Evolutionary conservation across 2,797 vertebrate genomes (phyloP).

Genomic region (Enteromius mattozi): DNA sequence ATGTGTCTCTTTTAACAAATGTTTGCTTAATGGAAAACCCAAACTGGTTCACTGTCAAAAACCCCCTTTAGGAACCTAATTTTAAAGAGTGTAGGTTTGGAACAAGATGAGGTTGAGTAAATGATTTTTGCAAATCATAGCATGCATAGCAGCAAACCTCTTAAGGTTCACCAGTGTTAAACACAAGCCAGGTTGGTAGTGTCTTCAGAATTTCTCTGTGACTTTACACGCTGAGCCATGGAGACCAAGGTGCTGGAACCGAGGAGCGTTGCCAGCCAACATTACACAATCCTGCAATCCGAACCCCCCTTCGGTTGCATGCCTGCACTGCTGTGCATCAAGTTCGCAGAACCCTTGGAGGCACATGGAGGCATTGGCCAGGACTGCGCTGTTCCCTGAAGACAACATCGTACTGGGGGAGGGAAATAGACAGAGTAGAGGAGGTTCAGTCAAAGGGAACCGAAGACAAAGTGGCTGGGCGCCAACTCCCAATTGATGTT

Average conservation of each 20-base stretch:
- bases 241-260: constrained; percentile 54
- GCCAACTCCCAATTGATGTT: constrained; percentile 69
- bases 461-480: constrained; percentile 71
- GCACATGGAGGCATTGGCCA: constrained; percentile 70
- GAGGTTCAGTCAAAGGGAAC: constrained; percentile 53
- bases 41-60: background rate
- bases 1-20: background rate
- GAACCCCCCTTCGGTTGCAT: constrained; percentile 69
- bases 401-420: constrained; percentile 82
- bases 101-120: background rate
- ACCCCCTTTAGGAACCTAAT: background rate
- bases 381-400: constrained; percentile 75
- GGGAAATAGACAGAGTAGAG: constrained; percentile 66
- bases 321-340: constrained; percentile 73
- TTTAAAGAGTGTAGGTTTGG: background rate
- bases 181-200: constrained; percentile 20
- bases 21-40: background rate
- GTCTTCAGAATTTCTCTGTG: constrained; percentile 59
- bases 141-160: constrained; percentile 26
- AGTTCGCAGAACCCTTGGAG: constrained; percentile 76
- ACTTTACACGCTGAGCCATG: constrained; percentile 58
- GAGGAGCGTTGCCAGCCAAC: constrained; percentile 56
- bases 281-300: constrained; percentile 77
- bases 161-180: constrained; percentile 12
- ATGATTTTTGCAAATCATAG: background rate